phyloP scores from a whole-genome alignment of 1,140 invertebrate genomes.

The Mycetomoellerius zeteki region DNA sequence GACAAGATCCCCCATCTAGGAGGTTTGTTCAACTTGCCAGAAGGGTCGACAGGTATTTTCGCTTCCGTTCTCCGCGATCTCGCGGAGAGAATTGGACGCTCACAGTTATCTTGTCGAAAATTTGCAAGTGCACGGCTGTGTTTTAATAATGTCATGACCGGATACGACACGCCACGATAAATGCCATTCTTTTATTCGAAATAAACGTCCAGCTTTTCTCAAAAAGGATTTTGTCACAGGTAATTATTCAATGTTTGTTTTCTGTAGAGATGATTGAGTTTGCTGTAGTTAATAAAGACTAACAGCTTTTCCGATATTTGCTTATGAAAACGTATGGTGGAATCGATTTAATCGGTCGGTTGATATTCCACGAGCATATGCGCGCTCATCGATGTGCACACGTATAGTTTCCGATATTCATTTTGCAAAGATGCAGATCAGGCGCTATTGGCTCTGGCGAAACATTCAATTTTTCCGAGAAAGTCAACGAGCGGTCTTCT shows the following conservation, averaged over 20 bases:
- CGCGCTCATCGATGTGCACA: slow-evolving; percentile 48
- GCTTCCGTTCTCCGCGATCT: slow-evolving; percentile 25
- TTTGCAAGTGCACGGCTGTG: not conserved
- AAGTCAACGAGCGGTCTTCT: slow-evolving; percentile 19
- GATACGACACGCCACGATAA: not conserved
- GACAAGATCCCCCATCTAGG: slow-evolving; percentile 23
- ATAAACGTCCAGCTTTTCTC: not conserved
- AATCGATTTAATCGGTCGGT: slow-evolving; percentile 61
- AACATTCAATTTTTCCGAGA: slow-evolving; percentile 64
- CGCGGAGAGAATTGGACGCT: slow-evolving; percentile 27
- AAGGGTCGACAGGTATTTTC: slow-evolving; percentile 54
- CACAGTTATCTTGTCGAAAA: slow-evolving; percentile 25
- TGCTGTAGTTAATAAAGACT: slow-evolving; percentile 59
- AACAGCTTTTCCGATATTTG: slow-evolving; percentile 59
- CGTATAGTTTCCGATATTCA: slow-evolving; percentile 64
- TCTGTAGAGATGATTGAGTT: slow-evolving; percentile 44
- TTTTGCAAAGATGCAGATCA: slow-evolving; percentile 65
- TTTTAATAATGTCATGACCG: slow-evolving; percentile 1
- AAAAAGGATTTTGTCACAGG: slow-evolving; percentile 9
- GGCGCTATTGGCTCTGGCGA: slow-evolving; percentile 56
- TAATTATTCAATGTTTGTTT: slow-evolving; percentile 51
- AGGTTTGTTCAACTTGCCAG: slow-evolving; percentile 24
- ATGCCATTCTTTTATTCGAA: not conserved
- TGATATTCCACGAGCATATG: slow-evolving; percentile 62
- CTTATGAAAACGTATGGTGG: slow-evolving; percentile 50